Percentiles rank a stretch among this genome's conserved stretches.
phyloP scores from a whole-genome alignment of 1,140 invertebrate species.

The silkworm (Bombyx mori) region ASM3026992v2 NC_085124.1:10251501-10252000 shows the following conservation, averaged over 20 bases:
- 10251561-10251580: neutral
- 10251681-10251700: neutral
- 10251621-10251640: neutral
- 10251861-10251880: no score
- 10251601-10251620: neutral
- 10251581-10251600: neutral
- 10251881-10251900: no score
- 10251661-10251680: neutral
- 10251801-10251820: neutral
- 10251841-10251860: neutral
- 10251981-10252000: neutral
- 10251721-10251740: neutral
- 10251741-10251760: neutral
- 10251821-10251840: neutral
- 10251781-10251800: neutral
- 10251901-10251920: neutral
- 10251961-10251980: neutral
- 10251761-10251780: neutral
- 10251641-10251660: neutral
- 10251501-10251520: slow-evolving; percentile 15
- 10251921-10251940: neutral
- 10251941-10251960: neutral
- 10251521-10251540: no score
- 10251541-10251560: no score
- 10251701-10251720: neutral